Evolutionary conservation across 2,888 invertebrate genomes (phyloP).

Genomic region (Pandemis corylana): DNA sequence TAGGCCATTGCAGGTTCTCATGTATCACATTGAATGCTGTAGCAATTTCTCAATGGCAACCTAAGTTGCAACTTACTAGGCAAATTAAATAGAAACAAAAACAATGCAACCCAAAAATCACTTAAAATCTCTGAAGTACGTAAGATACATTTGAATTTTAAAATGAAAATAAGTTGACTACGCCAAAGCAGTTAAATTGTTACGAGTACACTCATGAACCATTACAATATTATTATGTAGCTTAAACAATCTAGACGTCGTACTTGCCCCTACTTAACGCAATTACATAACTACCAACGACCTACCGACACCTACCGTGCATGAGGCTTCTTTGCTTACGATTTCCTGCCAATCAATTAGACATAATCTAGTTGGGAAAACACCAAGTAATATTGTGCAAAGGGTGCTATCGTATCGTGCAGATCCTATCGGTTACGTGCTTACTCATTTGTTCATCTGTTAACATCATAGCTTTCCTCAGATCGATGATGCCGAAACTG

Average conservation of each 20-base stretch:
- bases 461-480: conserved; percentile 3
- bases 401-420: background rate
- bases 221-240: no score
- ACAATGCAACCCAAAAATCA: no score
- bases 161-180: no score
- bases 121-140: no score
- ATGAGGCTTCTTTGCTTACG: background rate
- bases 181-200: no score
- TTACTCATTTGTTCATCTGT: background rate
- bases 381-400: background rate
- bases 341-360: background rate
- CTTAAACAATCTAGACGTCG: no score
- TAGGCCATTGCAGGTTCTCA: conserved; percentile 6
- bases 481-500: conserved; percentile 3
- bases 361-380: background rate
- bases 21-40: background rate
- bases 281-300: no score
- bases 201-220: no score
- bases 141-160: no score
- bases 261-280: no score
- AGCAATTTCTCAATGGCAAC: background rate
- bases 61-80: no score
- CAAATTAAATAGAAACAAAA: no score
- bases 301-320: background rate
- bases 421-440: background rate